Evolutionary conservation across 2,113 vertebrate genomes (phyloP), one percentile per base, ranked within the genome.

Genomic region (Sardina pilchardus): DNA sequence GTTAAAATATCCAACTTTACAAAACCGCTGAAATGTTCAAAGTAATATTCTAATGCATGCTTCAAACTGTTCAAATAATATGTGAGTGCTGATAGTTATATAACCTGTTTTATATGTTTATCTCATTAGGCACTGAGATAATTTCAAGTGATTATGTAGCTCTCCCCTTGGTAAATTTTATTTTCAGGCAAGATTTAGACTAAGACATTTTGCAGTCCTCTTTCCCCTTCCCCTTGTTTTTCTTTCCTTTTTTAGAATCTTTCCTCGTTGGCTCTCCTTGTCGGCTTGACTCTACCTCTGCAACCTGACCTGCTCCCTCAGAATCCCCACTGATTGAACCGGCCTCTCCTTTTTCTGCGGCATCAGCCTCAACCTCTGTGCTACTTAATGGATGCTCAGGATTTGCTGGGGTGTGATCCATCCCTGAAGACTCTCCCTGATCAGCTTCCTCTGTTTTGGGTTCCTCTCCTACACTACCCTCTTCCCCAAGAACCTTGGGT

Each of bases 141-240:
- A 56, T 56, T 75, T 75, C 67, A 75, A 36, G 30, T 71, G 10
- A 36, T 36, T 75, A 56, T 21, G 8, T 75, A 75, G 30, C 2
- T 36, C 12, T 75, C 9, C n/a, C 8, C 59, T 26, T n/a, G 24
- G 17, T 19, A 21, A 2, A 26, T 16, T 36, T 30, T 36, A 0
- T 75, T 30, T 14, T 14, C 30, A 34, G 14, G 67, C 67, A 75
- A 36, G 67, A 16, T 5, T 12, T 82, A 7, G 78, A 83, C 87
- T 94, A 99, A 0, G 97, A 96, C 93, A 98, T 81, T 43, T 94
- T 92, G 84, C 97, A 99, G 0, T 99, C 97, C 44, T 99, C 97
- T 90, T 96, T 97, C 87, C 91, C 93, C 89, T 92, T 98, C 10
- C 93, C 94, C 90, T 96, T 97, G 50, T 92, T 92, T 44, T 91